Percentiles rank a stretch among this genome's conserved stretches.
These are phyloP conservation scores for Chionis minor DNA, from an alignment of 2,113 vertebrate genomes.

Conservation along the genomic window DNA sequence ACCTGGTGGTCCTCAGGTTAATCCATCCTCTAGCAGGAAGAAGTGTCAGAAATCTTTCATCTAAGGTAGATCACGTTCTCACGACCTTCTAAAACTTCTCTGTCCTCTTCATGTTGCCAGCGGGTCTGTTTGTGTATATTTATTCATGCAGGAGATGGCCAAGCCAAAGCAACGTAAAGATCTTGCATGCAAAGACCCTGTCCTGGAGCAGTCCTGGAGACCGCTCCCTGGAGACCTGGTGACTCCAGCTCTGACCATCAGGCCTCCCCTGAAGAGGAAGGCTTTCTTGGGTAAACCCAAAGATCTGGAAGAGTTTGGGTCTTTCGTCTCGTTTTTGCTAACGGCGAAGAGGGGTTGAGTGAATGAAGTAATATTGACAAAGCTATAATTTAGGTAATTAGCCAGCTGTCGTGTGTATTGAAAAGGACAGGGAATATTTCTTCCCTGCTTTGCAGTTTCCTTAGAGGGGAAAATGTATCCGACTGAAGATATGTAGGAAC, in stretches of 20 bases:
- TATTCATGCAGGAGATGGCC: background rate
- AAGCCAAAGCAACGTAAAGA: background rate
- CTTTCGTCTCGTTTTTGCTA: background rate
- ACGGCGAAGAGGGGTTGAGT: background rate
- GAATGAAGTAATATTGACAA: constrained; percentile 22
- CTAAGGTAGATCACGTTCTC: background rate
- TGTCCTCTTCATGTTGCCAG: background rate
- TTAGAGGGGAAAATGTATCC: background rate
- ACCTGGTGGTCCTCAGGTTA: background rate
- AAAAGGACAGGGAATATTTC: constrained; percentile 32
- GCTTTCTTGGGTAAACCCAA: background rate
- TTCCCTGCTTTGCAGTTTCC: background rate
- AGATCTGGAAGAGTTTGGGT: background rate
- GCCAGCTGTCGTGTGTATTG: background rate
- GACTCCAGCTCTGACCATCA: background rate
- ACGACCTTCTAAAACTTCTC: background rate
- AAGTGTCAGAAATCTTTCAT: background rate
- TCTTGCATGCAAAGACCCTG: background rate
- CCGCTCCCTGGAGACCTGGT: fast-evolving
- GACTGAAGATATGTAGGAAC: background rate
- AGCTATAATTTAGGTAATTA: constrained; percentile 51
- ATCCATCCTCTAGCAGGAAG: background rate
- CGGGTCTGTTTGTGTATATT: fast-evolving
- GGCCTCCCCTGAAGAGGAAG: background rate
- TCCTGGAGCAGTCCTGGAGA: background rate